Conservation (phyloP, 1,140 invertebrate species). For the Plodia interpunctella region DNA sequence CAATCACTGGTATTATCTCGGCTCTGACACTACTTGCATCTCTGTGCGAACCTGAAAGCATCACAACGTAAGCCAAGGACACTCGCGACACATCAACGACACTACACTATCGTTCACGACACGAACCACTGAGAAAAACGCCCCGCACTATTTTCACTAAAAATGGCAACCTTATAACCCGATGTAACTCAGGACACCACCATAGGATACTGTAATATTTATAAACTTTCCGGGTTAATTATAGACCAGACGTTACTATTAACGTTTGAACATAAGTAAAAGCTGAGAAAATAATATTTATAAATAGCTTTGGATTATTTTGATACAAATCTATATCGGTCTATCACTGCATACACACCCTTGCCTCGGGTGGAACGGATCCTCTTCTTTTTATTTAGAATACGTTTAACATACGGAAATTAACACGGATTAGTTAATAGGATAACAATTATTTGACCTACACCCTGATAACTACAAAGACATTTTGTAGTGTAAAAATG, state of each 20-base stretch:
- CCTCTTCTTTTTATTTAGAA: slow-evolving; percentile 64
- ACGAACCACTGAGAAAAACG: slow-evolving; percentile 30
- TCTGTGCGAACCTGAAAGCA: slow-evolving; percentile 59
- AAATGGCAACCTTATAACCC: slow-evolving; percentile 74
- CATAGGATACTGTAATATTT: slow-evolving; percentile 73
- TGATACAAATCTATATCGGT: slow-evolving; percentile 75
- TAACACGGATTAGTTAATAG: slow-evolving; percentile 63
- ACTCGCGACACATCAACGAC: slow-evolving; percentile 22
- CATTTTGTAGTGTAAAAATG: slow-evolving; percentile 75
- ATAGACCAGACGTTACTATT: slow-evolving; percentile 76
- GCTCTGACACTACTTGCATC: slow-evolving; percentile 65
- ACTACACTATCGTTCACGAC: slow-evolving; percentile 1
- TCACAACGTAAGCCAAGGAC: slow-evolving; percentile 36
- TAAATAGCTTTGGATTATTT: slow-evolving; percentile 77
- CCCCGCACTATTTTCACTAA: slow-evolving; percentile 55
- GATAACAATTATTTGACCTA: slow-evolving; percentile 72
- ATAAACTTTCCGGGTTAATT: slow-evolving; percentile 76
- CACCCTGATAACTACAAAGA: slow-evolving; percentile 76
- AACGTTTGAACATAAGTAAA: slow-evolving; percentile 77
- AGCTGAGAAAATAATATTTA: slow-evolving; percentile 77
- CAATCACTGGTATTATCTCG: slow-evolving; percentile 60
- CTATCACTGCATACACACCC: slow-evolving; percentile 75
- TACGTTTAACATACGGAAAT: slow-evolving; percentile 62
- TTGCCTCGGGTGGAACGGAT: slow-evolving; percentile 67
- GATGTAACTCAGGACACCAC: slow-evolving; percentile 52